These are phyloP conservation scores for Choloepus didactylus DNA, from an alignment of 2,797 vertebrate genomes.

Conservation along the genomic window DNA sequence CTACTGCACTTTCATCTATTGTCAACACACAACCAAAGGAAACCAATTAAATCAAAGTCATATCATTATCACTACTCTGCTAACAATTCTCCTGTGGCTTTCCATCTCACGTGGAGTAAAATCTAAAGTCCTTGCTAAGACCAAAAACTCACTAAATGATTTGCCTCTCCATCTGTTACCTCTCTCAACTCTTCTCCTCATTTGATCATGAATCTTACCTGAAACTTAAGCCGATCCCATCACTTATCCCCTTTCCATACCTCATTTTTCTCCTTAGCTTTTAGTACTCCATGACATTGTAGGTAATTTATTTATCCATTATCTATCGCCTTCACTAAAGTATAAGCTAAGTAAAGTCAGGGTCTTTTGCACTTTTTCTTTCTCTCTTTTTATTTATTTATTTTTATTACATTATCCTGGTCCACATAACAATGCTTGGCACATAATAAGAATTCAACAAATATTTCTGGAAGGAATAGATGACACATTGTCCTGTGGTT, in stretches of 20 bases:
- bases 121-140: background rate
- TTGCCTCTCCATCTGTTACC: background rate
- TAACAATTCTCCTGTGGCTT: background rate
- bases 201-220: rapidly evolving
- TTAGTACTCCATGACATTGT: background rate
- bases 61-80: background rate
- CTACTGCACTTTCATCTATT: background rate
- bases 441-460: background rate
- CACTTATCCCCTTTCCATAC: background rate
- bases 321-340: background rate
- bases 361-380: background rate
- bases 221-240: background rate
- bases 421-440: background rate
- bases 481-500: background rate
- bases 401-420: background rate
- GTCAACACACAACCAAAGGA: background rate
- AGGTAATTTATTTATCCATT: background rate
- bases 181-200: background rate
- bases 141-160: background rate
- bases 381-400: background rate
- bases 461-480: constrained; percentile 29
- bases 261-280: background rate
- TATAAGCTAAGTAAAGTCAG: constrained; percentile 21
- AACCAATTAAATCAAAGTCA: background rate
- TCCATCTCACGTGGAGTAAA: background rate